phyloP scores from a whole-genome alignment of 2,888 invertebrate species.

The Tetheella fluctuosa region DNA sequence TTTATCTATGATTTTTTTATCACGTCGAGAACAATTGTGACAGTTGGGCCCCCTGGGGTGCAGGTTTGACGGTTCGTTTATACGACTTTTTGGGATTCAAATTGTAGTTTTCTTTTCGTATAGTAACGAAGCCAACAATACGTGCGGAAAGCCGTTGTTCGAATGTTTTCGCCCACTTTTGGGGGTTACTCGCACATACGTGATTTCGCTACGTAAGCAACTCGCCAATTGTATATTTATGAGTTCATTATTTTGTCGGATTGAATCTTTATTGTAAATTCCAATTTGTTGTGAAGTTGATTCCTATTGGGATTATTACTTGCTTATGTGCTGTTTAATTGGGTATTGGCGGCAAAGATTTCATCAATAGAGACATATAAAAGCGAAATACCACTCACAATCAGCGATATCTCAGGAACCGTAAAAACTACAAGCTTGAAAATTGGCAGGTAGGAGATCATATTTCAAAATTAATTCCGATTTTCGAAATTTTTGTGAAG shows the following conservation, averaged over 20 bases:
- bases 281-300: constrained; percentile 27
- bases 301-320: constrained; percentile 27
- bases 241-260: constrained; percentile 70
- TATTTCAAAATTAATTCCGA: too few relatives aligned
- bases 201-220: constrained; percentile 73
- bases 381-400: too few relatives aligned
- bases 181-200: constrained; percentile 64
- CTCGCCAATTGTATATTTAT: constrained; percentile 82
- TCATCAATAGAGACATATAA: background rate
- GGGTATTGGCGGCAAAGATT: background rate
- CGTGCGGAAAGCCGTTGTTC: constrained; percentile 71
- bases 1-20: constrained; percentile 53
- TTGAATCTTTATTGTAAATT: constrained; percentile 46
- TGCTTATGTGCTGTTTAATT: constrained; percentile 3
- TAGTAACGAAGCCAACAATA: constrained; percentile 78
- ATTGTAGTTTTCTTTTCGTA: constrained; percentile 73
- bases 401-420: too few relatives aligned
- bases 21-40: constrained; percentile 56
- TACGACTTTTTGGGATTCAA: constrained; percentile 73
- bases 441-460: too few relatives aligned
- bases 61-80: constrained; percentile 78
- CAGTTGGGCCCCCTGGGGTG: constrained; percentile 60
- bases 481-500: too few relatives aligned
- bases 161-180: constrained; percentile 67
- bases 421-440: too few relatives aligned